phyloP scores from a whole-genome alignment of 2,797 vertebrate species.

The Xenops minutus region DNA sequence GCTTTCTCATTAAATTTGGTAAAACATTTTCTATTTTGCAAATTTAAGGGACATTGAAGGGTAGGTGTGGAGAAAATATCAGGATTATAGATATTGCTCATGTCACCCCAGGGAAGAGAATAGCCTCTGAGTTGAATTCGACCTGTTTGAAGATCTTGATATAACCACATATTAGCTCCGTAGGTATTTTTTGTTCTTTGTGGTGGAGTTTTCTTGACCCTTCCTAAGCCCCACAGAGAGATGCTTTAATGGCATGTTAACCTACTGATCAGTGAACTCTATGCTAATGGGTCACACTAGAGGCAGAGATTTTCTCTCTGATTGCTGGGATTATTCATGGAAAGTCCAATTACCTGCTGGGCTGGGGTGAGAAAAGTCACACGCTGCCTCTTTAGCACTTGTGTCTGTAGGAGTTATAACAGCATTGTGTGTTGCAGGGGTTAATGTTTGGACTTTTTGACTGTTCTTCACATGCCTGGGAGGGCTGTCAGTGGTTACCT shows the following conservation, averaged over 20 bases:
- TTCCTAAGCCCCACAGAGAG: conserved; percentile 16
- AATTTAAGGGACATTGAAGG: background rate
- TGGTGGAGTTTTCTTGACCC: conserved; percentile 42
- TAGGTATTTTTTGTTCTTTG: conserved; percentile 24
- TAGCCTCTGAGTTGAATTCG: background rate
- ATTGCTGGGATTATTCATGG: conserved; percentile 53
- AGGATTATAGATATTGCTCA: background rate
- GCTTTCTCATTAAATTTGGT: background rate
- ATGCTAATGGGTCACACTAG: conserved; percentile 8
- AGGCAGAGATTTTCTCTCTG: conserved; percentile 47
- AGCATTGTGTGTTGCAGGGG: background rate
- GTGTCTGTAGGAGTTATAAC: background rate
- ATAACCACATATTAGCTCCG: background rate
- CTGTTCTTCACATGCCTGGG: background rate
- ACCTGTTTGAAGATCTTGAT: background rate
- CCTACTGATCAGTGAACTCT: conserved; percentile 53
- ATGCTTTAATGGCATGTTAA: conserved; percentile 26
- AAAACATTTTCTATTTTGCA: background rate
- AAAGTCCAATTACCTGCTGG: conserved; percentile 56
- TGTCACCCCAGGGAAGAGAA: background rate
- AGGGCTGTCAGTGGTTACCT: background rate
- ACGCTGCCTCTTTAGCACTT: background rate
- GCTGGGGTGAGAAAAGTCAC: conserved; percentile 39
- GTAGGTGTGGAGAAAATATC: background rate
- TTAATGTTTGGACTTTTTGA: background rate